phyloP scores from a whole-genome alignment of 1,140 invertebrate genomes.

The Glossosoma conforme region DNA sequence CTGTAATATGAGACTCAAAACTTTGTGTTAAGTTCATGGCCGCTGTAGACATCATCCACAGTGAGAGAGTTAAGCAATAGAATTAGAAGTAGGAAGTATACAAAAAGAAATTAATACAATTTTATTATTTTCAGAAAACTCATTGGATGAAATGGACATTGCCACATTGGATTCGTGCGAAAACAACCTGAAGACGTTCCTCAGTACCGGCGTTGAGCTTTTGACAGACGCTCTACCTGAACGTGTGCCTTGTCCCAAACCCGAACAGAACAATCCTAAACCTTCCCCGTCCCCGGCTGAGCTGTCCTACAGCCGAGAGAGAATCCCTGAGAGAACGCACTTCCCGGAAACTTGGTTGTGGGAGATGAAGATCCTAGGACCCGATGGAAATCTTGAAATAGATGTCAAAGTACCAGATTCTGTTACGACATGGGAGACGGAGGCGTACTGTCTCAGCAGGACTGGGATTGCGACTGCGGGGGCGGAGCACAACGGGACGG shows the following conservation, averaged over 20 bases:
- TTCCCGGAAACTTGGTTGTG: slow-evolving; percentile 67
- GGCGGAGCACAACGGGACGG: slow-evolving; percentile 33
- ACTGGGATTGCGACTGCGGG: slow-evolving; percentile 15
- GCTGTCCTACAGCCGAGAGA: background rate
- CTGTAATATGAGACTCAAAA: too few species aligned
- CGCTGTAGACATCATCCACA: too few species aligned
- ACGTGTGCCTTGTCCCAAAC: slow-evolving; percentile 13
- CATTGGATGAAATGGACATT: too few species aligned
- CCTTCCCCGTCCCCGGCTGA: background rate
- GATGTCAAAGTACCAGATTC: slow-evolving; percentile 19
- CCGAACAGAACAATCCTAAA: background rate
- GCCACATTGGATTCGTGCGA: too few species aligned
- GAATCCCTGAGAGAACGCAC: slow-evolving; percentile 40
- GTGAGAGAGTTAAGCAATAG: too few species aligned
- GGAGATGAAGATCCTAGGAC: slow-evolving; percentile 37
- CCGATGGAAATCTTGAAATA: slow-evolving; percentile 18
- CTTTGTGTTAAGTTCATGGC: too few species aligned
- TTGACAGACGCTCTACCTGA: slow-evolving; percentile 21
- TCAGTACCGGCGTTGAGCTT: slow-evolving; percentile 17
- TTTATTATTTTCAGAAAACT: too few species aligned
- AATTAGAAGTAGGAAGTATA: too few species aligned
- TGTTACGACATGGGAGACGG: slow-evolving; percentile 26
- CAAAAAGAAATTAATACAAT: too few species aligned
- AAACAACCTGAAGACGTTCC: slow-evolving; percentile 21
- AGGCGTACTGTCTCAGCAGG: slow-evolving; percentile 25